These are phyloP conservation scores for Drosophila mauritiana DNA, from an alignment of 1,140 invertebrate genomes.

Conservation along the genomic window DNA sequence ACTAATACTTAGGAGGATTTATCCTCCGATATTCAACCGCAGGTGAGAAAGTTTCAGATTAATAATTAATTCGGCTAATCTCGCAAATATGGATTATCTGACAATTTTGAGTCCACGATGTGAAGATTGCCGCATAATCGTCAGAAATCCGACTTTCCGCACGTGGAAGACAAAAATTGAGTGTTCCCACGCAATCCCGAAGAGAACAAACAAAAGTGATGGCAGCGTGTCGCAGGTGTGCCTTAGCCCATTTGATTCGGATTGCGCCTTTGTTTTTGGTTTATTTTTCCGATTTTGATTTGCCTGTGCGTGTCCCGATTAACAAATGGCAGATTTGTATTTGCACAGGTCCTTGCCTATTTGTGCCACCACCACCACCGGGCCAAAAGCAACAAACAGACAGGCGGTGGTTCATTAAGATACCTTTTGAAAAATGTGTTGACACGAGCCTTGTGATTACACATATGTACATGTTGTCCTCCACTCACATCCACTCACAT, in stretches of 20 bases:
- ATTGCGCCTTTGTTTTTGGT: conserved; percentile 27
- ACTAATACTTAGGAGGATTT: no score
- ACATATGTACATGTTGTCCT: neutral
- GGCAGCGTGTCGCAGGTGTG: conserved; percentile 40
- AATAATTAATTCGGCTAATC: no score
- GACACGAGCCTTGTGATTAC: conserved; percentile 9
- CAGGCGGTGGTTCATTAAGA: conserved; percentile 30
- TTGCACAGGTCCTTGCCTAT: conserved; percentile 18
- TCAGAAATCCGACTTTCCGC: conserved; percentile 5
- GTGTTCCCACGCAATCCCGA: neutral
- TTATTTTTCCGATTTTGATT: conserved; percentile 46
- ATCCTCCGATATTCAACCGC: no score
- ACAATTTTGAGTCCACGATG: neutral
- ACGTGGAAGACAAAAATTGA: conserved; percentile 1
- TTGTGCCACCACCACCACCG: neutral
- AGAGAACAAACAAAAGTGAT: conserved; percentile 39
- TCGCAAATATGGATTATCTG: no score
- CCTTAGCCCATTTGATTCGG: conserved; percentile 19
- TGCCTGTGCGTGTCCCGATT: conserved; percentile 49
- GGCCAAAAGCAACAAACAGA: conserved; percentile 7
- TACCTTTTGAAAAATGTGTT: conserved; percentile 41
- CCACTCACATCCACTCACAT: neutral
- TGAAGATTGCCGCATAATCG: conserved; percentile 22
- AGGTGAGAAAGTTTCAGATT: no score
- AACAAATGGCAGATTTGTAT: conserved; percentile 45